Evolutionary conservation across 1,140 invertebrate species (phyloP).

Genomic region (Drosophila jambulina): DNA sequence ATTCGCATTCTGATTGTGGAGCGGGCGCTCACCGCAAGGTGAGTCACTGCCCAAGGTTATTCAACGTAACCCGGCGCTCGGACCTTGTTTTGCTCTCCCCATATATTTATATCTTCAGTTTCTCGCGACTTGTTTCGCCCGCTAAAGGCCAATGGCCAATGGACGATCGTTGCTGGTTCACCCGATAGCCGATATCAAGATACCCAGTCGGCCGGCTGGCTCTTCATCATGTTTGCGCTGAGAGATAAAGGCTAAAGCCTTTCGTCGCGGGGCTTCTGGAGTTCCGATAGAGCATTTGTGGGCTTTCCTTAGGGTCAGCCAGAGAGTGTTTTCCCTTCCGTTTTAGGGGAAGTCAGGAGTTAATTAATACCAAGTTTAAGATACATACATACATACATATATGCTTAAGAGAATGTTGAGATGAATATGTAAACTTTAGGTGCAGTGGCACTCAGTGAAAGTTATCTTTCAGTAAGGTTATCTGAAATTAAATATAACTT

Average conservation of each 20-base stretch:
- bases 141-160: constrained; percentile 56
- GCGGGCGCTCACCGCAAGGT: constrained; percentile 23
- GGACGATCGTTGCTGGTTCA: constrained; percentile 48
- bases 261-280: constrained; percentile 28
- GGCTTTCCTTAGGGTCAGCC: constrained; percentile 20
- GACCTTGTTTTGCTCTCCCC: constrained; percentile 26
- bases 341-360: neutral
- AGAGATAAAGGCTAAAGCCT: constrained; percentile 9
- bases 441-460: neutral
- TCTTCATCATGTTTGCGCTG: constrained; percentile 1
- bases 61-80: constrained; percentile 35
- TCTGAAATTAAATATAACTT: neutral
- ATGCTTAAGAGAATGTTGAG: neutral
- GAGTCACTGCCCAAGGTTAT: constrained; percentile 61
- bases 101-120: constrained; percentile 15
- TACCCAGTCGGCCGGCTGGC: constrained; percentile 2
- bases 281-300: constrained; percentile 27
- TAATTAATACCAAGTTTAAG: neutral
- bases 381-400: no score
- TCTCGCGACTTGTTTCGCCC: constrained; percentile 18
- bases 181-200: constrained; percentile 45
- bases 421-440: neutral
- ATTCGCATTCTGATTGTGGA: constrained; percentile 47
- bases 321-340: neutral
- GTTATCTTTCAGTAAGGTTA: neutral